Evolutionary conservation across 2,888 invertebrate species (phyloP), one percentile per base, ranked within the genome.

Genomic region (Anoplius nigerrimus): DNA sequence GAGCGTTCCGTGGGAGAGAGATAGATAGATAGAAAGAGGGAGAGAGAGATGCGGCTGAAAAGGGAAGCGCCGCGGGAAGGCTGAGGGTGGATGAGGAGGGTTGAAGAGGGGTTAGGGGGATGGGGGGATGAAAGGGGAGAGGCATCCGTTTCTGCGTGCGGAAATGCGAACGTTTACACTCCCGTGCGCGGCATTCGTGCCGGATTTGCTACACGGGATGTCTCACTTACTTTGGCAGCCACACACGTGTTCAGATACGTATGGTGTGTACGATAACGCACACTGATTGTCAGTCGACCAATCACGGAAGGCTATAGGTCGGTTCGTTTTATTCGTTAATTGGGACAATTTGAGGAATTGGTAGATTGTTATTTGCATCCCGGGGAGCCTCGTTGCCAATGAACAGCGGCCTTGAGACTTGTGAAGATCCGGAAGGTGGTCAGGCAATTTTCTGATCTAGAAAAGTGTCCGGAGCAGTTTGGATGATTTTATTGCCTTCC

Each of bases 321-420:
- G 67, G 78, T 81, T 80, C 79, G 80, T 82, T 76, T 71, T 59
- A 62, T 78, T 79, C 77, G 79, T 81, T 84, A 84, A 84, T 83
- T 83, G 80, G 78, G 72, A 76, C 82, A 75, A 84, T 80, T 74
- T 62, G 67, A 67, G 62, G 59, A 54, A 58, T 64, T 62, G 57
- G 57, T 57, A 46, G 45, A 42, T 16, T 16, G 53, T 55, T 52
- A 60, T 54, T 64, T 64, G 20, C 43, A 45, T 54, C 24, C 54
- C 42, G 43, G 24, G 24, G 48, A n/a, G 42, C 43, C 52, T 58
- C 55, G 46, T 8, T n/a, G n/a, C n/a, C n/a, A n/a, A 16, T 18
- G 48, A 48, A 18, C n/a, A n/a, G 16, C 48, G 16, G 22, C 24
- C 11, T 18, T 42, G 13, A 51, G 52, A 2, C 58, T 42, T 20